Base-by-base conservation (phyloP, 1,140 invertebrate species). In the Trissolcus basalis region DNA sequence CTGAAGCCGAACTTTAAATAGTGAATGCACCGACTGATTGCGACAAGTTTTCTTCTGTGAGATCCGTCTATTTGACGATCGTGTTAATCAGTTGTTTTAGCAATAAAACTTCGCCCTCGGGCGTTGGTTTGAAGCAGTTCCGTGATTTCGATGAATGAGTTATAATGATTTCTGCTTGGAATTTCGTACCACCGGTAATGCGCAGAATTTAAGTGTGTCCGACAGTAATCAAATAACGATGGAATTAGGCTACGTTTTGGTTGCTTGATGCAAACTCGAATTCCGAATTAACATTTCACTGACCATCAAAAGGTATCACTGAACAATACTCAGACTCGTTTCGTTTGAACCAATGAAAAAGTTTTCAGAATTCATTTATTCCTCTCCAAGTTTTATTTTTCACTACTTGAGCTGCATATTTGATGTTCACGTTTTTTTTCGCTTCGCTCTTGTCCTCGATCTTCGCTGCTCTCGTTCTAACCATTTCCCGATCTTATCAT, bases 401-500 rank as follows among this genome's bases (percentile, higher is more conserved):
- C 19, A 32, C 19, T 45, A 36, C 60, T 41, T 44, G 51, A 35
- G 15, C 35, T 9, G 51, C 44, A 56, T 68, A 58, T 51, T 45
- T 51, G 36, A 58, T 50, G 44, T 36, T 32, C 19, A 45, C 32
- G 36, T 43, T 56, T 67, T 67, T 49, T 35, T 56, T 65, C 14
- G 11, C 63, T 51, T 48, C 35, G 1, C 49, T 56, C 53, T 56
- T 65, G 9, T 27, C 53, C 36, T 45, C 27, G 48, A 54, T 54
- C 35, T 36, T 27, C 19, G 19, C 19, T 27, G 19, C 19, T 27
- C 19, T 27, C 19, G 11, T 44, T 59, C 55, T 58, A 68, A 68
- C 64, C 48, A n/a, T 41, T 65, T 65, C 56, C 33, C 61, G 55
- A 65, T 65, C 53, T 65, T 65, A 65, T 65, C 51, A 45, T 27